Evolutionary conservation across 2,113 vertebrate genomes (phyloP).

Genomic region (Ctenodactylus gundi): DNA sequence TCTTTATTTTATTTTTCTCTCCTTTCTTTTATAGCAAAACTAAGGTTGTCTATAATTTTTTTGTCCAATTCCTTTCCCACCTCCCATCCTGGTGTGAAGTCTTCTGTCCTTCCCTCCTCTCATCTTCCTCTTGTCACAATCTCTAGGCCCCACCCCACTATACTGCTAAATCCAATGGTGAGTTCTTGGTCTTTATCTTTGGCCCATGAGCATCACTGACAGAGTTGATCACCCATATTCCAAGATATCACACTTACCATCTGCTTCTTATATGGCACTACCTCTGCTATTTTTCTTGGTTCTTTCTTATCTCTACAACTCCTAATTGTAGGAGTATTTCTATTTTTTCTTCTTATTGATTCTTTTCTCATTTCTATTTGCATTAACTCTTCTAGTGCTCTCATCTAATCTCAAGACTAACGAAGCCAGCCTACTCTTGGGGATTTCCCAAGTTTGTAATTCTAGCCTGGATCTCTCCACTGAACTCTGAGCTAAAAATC

Average conservation of each 20-base stretch:
- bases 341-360: background rate
- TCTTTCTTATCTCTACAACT: background rate
- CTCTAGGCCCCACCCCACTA: background rate
- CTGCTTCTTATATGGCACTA: background rate
- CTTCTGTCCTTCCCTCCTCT: background rate
- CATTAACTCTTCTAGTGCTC: background rate
- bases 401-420: background rate
- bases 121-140: background rate
- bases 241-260: background rate
- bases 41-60: background rate
- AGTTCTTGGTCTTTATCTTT: background rate
- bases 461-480: background rate
- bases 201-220: background rate
- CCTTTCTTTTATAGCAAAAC: background rate
- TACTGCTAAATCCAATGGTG: background rate
- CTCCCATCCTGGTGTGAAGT: rapidly evolving
- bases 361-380: background rate
- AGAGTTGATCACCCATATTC: background rate
- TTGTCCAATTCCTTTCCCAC: background rate
- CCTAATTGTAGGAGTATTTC: too few species aligned
- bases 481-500: background rate
- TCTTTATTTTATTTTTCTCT: background rate
- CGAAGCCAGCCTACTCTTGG: background rate
- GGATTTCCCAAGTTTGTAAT: too few species aligned
- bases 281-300: background rate